phyloP scores from a whole-genome alignment of 2,888 invertebrate species.

The Lepidonotus clava region DNA sequence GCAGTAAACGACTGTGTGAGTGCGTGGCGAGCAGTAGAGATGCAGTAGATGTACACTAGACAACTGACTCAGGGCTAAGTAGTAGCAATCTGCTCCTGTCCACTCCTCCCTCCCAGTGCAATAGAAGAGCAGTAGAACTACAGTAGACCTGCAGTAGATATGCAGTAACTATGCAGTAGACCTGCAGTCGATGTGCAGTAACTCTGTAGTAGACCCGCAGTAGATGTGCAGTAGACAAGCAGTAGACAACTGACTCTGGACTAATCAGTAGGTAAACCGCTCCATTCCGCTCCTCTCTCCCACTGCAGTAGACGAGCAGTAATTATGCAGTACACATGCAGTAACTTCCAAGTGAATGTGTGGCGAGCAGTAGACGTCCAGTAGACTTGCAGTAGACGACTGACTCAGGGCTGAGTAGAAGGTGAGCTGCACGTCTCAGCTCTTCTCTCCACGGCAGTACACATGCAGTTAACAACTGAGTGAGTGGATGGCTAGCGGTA shows the following conservation, averaged over 20 bases:
- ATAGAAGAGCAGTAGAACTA: neutral
- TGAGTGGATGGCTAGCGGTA: too few species aligned
- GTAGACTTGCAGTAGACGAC: neutral
- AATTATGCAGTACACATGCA: neutral
- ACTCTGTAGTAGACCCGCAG: neutral
- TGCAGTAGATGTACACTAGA: neutral
- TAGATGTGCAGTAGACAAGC: neutral
- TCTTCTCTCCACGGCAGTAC: too few species aligned
- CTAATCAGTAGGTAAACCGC: neutral
- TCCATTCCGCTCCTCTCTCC: too few species aligned
- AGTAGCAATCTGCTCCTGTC: too few species aligned
- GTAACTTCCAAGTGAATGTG: neutral
- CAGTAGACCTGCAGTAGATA: neutral
- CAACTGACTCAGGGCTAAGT: too few species aligned
- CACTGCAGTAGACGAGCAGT: neutral
- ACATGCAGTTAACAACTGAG: too few species aligned
- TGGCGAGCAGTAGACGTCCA: neutral
- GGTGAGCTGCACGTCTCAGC: neutral
- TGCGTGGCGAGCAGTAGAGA: neutral
- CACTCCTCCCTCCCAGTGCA: too few species aligned
- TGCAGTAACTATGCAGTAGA: neutral
- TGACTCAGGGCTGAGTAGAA: neutral
- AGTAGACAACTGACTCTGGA: neutral
- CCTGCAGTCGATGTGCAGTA: neutral
- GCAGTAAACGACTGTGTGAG: too few species aligned